These are phyloP conservation scores for Osedax fenrisi DNA, from an alignment of 2,888 invertebrate genomes.

Conservation along the genomic window DNA sequence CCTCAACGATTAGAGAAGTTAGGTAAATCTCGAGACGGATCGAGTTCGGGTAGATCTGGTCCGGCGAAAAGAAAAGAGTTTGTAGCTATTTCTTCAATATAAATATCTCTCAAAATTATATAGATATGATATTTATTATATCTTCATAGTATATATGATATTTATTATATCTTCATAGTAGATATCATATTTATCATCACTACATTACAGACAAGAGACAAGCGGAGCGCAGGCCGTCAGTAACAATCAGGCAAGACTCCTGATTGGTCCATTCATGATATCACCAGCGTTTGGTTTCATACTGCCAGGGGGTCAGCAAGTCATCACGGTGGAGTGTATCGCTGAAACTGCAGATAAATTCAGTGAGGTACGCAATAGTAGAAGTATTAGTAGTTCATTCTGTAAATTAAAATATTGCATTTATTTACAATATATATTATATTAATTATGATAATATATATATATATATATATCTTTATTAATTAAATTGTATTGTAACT, in stretches of 20 bases:
- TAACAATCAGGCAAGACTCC: conserved; percentile 44
- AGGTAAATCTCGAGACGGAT: conserved; percentile 45
- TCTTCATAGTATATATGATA: no score
- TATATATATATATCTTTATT: no score
- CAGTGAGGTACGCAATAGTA: conserved; percentile 43
- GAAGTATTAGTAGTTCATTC: no score
- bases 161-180: no score
- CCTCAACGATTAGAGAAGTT: conserved; percentile 38
- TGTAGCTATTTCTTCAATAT: conserved; percentile 33
- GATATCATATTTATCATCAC: no score
- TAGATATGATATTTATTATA: no score
- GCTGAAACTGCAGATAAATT: conserved; percentile 46
- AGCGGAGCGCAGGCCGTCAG: conserved; percentile 33
- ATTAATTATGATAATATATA: no score
- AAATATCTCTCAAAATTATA: no score
- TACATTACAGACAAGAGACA: background rate
- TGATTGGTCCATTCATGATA: conserved; percentile 48
- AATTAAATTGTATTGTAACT: no score
- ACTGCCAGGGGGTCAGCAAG: conserved; percentile 43
- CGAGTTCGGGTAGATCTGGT: conserved; percentile 45
- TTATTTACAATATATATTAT: no score
- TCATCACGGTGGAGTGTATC: conserved; percentile 48
- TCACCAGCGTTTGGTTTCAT: conserved; percentile 49
- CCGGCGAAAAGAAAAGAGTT: conserved; percentile 45
- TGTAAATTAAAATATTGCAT: no score